phyloP scores from a whole-genome alignment of 1,140 invertebrate genomes.

The Grapholita molesta region DNA sequence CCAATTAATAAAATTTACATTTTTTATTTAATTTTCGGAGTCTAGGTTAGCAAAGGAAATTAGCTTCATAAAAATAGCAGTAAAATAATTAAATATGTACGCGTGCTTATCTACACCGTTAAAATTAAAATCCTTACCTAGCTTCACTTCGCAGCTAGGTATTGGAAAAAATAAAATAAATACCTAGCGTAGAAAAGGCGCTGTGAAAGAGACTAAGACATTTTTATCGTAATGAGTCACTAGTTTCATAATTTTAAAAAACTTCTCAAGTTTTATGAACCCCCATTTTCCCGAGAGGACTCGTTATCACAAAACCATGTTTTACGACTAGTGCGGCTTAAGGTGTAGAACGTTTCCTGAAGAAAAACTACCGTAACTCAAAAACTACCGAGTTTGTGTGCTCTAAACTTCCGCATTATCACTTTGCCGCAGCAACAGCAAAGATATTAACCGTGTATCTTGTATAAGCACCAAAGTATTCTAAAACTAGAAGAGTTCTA shows the following conservation, averaged over 20 bases:
- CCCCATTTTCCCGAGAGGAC: not conserved
- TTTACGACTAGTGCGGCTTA: not conserved
- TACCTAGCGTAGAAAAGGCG: not conserved
- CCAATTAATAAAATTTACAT: too few species aligned
- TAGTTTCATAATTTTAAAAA: not conserved
- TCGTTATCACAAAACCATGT: not conserved
- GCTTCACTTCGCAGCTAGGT: too few species aligned
- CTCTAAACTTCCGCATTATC: slow-evolving; percentile 8
- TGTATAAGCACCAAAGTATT: slow-evolving; percentile 17
- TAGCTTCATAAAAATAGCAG: too few species aligned
- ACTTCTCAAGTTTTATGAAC: not conserved
- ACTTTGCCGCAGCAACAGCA: not conserved
- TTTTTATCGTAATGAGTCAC: not conserved
- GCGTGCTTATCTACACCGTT: too few species aligned
- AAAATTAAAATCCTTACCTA: too few species aligned
- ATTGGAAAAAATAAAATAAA: not conserved
- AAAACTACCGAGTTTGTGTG: not conserved
- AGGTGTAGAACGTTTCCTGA: not conserved
- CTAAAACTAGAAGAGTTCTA: slow-evolving; percentile 29
- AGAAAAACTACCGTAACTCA: slow-evolving; percentile 12
- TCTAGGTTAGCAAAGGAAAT: too few species aligned
- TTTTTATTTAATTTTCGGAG: too few species aligned
- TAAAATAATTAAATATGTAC: too few species aligned
- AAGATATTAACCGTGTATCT: slow-evolving; percentile 13
- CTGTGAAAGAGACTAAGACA: not conserved